Percentiles rank a stretch among this genome's conserved stretches.
Conservation (phyloP, 2,888 invertebrate genomes). For the Drosophila paracracens region DNA sequence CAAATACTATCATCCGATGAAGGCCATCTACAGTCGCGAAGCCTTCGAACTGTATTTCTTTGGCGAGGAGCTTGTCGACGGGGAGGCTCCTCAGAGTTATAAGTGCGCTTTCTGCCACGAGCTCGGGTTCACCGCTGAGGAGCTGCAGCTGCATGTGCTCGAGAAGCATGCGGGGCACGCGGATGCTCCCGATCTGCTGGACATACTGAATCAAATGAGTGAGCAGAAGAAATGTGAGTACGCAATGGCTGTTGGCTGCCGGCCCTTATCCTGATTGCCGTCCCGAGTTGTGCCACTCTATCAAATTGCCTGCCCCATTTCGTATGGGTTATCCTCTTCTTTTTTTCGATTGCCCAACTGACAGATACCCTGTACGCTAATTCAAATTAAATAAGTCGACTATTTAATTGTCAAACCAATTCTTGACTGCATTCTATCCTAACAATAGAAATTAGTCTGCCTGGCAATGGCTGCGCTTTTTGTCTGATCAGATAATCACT, state of each 20-base stretch:
- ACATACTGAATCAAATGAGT: constrained; percentile 44
- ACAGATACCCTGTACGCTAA: not conserved
- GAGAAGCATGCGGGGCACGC: constrained; percentile 39
- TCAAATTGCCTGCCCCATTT: constrained; percentile 53
- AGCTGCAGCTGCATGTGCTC: constrained; percentile 46
- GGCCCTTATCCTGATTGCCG: constrained; percentile 25
- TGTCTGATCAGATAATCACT: not conserved
- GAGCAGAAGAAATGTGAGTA: constrained; percentile 48
- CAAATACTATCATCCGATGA: constrained; percentile 67
- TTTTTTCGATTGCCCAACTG: not conserved
- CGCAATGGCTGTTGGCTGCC: not conserved
- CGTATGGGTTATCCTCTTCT: not conserved
- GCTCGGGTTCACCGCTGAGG: constrained; percentile 39
- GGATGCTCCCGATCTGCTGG: constrained; percentile 42
- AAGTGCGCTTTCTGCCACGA: constrained; percentile 55
- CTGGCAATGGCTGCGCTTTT: not conserved
- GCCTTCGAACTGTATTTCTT: constrained; percentile 46
- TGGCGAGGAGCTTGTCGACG: constrained; percentile 54
- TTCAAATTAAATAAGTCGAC: not conserved
- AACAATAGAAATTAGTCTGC: not conserved
- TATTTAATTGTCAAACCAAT: not conserved
- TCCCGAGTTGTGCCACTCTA: constrained; percentile 52
- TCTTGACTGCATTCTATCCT: not conserved
- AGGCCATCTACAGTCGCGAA: constrained; percentile 45
- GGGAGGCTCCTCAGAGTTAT: constrained; percentile 58